Evolutionary conservation across 2,888 invertebrate species (phyloP), one percentile per base, ranked within the genome.

Genomic region (Sphaerophoria rueppellii): DNA sequence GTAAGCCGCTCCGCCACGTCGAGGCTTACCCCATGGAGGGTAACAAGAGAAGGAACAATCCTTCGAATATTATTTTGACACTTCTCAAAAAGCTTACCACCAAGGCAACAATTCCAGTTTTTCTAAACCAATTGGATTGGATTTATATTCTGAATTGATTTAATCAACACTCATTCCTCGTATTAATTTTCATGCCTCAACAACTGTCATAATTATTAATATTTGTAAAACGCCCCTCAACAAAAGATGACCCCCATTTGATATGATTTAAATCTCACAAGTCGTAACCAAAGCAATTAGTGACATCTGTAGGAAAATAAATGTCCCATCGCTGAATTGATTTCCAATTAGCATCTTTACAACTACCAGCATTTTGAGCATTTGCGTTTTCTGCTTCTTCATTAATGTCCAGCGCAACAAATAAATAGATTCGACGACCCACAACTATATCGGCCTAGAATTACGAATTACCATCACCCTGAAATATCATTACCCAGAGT

Each of bases 371-470:
- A 73, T 82, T 70, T 43, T 43, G 9, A 43, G n/a, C 35, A 35
- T n/a, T 32, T 7, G 74, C 12, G 11, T 4, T 43, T 43, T 40
- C 55, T n/a, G 4, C 12, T 34, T 37, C 12, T 34, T 55, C 69
- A 16, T 52, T 46, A 74, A 67, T 77, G 82, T 70, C 79, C 78
- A 70, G 65, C 78, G 61, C 78, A 58, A 75, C 79, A 71, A 83
- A 75, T 83, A 71, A 83, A 75, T 83, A 72, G 74, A 67, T 83
- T 72, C 79, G 40, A 67, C 55, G 40, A 54, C 71, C 81, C 75
- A 76, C 70, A 61, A 67, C 67, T 34, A 43, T 55, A 2, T 54
- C 11, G 14, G 0, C 0, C 7, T 14, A 16, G 12, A 6, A 4
- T 55, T 35, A 65, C 12, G 50, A 65, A 52, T 52, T 52, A 67